phyloP scores from a whole-genome alignment of 1,140 invertebrate species.

The Pomacea maculata region DNA sequence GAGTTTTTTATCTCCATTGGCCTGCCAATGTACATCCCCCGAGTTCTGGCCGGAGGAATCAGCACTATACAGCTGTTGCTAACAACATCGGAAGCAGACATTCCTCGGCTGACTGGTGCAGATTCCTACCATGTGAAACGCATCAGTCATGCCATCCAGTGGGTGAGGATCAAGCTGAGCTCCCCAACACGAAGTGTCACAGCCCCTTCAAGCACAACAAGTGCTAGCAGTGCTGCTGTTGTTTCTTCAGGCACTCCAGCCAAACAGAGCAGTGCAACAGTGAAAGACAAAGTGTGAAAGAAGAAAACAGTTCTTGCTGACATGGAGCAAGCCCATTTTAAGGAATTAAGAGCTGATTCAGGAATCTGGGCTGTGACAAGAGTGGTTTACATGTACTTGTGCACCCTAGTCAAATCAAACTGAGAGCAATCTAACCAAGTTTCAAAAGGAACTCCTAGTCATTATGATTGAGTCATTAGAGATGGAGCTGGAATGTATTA shows the following conservation, averaged over 20 bases:
- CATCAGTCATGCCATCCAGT: conserved; percentile 55
- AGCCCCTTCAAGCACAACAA: neutral
- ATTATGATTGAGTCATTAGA: too few species aligned
- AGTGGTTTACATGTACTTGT: too few species aligned
- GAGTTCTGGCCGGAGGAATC: conserved; percentile 36
- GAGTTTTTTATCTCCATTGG: conserved; percentile 66
- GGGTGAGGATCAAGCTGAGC: conserved; percentile 49
- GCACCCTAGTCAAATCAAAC: too few species aligned
- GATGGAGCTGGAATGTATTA: too few species aligned
- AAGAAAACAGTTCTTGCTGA: neutral
- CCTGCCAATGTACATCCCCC: conserved; percentile 64
- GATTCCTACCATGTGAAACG: conserved; percentile 53
- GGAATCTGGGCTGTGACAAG: too few species aligned
- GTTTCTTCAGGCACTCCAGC: neutral
- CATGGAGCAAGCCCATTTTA: neutral
- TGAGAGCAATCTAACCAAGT: too few species aligned
- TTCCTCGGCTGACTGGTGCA: conserved; percentile 44
- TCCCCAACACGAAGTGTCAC: conserved; percentile 41
- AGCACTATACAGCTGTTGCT: conserved; percentile 46
- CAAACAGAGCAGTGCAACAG: conserved; percentile 4
- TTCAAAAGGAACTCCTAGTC: too few species aligned
- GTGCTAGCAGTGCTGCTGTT: neutral
- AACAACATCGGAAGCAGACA: conserved; percentile 41
- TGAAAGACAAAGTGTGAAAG: conserved; percentile 17
- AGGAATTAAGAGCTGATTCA: too few species aligned